Evolutionary conservation across 2,888 invertebrate genomes (phyloP).

Genomic region (Dorcus parallelipipedus): DNA sequence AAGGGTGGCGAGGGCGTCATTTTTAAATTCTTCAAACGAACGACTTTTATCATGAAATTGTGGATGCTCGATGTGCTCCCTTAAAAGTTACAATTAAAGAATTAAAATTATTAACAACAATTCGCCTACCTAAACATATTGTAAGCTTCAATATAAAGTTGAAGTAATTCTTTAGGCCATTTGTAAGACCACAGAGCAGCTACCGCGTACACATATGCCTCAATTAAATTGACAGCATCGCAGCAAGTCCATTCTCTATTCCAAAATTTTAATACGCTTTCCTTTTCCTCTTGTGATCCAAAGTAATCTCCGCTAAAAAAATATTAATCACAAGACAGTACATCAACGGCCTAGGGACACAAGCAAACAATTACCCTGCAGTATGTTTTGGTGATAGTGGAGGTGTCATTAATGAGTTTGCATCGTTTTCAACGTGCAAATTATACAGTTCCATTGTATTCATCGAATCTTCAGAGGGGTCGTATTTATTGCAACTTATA

Average conservation of each 20-base stretch:
- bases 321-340: background rate
- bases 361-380: slow-evolving; percentile 2
- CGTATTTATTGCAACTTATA: slow-evolving; percentile 21
- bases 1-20: slow-evolving; percentile 53
- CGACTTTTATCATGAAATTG: slow-evolving; percentile 46
- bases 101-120: slow-evolving; percentile 6
- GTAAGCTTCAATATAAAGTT: slow-evolving; percentile 60
- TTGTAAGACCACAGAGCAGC: slow-evolving; percentile 59
- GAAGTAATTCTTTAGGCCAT: slow-evolving; percentile 62
- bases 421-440: slow-evolving; percentile 55
- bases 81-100: slow-evolving; percentile 23
- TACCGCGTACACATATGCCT: slow-evolving; percentile 58
- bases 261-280: slow-evolving; percentile 64
- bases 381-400: slow-evolving; percentile 32
- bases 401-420: slow-evolving; percentile 35
- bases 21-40: slow-evolving; percentile 45
- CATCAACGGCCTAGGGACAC: background rate
- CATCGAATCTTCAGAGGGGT: slow-evolving; percentile 54
- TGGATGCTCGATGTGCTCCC: slow-evolving; percentile 55
- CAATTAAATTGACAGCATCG: slow-evolving; percentile 60
- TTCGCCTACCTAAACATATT: slow-evolving; percentile 44
- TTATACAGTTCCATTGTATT: slow-evolving; percentile 62
- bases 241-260: slow-evolving; percentile 56
- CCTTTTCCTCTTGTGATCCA: slow-evolving; percentile 60
- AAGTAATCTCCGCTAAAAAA: slow-evolving; percentile 53